phyloP scores from a whole-genome alignment of 2,888 invertebrate species.

The Neoaliturus tenellus region DNA sequence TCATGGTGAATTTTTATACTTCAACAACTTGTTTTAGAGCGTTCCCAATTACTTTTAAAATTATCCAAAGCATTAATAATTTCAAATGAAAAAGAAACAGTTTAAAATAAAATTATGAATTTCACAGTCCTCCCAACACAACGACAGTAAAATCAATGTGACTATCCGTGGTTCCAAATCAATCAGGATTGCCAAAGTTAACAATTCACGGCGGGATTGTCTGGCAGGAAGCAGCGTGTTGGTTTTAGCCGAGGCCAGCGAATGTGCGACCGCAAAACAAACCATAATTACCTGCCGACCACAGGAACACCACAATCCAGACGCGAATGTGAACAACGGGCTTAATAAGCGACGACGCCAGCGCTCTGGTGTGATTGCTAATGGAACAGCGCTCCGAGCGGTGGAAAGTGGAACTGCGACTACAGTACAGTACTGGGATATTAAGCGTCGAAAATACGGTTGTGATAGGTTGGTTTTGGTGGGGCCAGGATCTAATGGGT shows the following conservation, averaged over 20 bases:
- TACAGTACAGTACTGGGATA: too few relatives aligned
- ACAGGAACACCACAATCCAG: neutral
- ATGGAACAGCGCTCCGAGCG: neutral
- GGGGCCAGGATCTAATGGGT: too few relatives aligned
- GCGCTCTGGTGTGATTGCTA: slow-evolving; percentile 1
- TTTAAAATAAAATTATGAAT: too few relatives aligned
- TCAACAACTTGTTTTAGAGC: too few relatives aligned
- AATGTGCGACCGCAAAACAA: neutral
- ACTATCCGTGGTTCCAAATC: slow-evolving; percentile 3
- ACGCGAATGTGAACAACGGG: slow-evolving; percentile 19
- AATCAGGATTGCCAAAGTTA: neutral
- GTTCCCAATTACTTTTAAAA: too few relatives aligned
- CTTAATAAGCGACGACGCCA: neutral
- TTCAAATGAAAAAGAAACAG: too few relatives aligned
- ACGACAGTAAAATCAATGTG: too few relatives aligned
- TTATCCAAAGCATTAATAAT: too few relatives aligned
- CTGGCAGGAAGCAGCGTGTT: slow-evolving; percentile 9
- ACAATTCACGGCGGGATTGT: neutral
- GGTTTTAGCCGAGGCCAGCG: slow-evolving; percentile 9
- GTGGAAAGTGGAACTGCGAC: neutral
- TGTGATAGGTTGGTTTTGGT: too few relatives aligned
- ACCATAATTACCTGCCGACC: slow-evolving; percentile 35
- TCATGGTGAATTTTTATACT: too few relatives aligned
- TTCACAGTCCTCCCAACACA: too few relatives aligned
- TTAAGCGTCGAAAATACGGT: too few relatives aligned